A percentile compares a stretch with the other conserved stretches of the same genome.
These are phyloP conservation scores for Coccyzus lansbergi DNA, from an alignment of 2,797 vertebrate genomes.

Conservation along the genomic window DNA sequence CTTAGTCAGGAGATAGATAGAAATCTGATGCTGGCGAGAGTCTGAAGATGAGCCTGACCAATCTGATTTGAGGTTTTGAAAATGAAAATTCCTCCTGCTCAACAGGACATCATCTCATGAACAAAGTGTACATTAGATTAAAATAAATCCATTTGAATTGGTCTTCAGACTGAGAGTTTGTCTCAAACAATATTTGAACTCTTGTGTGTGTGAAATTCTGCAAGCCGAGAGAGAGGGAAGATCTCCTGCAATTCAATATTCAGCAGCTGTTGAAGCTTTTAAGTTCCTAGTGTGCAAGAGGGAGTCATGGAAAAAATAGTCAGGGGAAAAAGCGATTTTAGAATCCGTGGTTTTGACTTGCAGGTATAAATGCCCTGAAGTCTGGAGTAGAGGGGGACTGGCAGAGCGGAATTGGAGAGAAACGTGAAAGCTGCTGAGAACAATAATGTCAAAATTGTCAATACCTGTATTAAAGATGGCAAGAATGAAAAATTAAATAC, in stretches of 20 bases:
- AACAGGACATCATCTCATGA: background rate
- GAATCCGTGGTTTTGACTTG: background rate
- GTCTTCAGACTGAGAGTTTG: background rate
- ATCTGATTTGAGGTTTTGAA: background rate
- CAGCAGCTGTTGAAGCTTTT: conserved; percentile 36
- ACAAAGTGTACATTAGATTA: background rate
- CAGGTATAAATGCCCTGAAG: background rate
- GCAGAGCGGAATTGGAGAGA: background rate
- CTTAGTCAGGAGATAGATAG: background rate
- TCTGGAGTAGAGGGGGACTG: background rate
- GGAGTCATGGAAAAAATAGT: background rate
- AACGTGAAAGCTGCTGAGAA: background rate
- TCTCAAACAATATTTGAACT: background rate
- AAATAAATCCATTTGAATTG: background rate
- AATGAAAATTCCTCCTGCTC: background rate
- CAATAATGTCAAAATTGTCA: background rate
- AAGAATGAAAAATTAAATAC: background rate
- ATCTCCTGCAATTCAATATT: conserved; percentile 33
- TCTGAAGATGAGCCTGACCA: background rate
- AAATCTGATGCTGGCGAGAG: background rate
- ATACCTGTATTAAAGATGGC: background rate
- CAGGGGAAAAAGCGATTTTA: background rate
- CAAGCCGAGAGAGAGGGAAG: background rate
- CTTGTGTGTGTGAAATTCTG: background rate
- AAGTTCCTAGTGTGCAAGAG: background rate